These are phyloP conservation scores for Macropis europaea DNA, from an alignment of 2,888 invertebrate genomes.

Conservation along the genomic window DNA sequence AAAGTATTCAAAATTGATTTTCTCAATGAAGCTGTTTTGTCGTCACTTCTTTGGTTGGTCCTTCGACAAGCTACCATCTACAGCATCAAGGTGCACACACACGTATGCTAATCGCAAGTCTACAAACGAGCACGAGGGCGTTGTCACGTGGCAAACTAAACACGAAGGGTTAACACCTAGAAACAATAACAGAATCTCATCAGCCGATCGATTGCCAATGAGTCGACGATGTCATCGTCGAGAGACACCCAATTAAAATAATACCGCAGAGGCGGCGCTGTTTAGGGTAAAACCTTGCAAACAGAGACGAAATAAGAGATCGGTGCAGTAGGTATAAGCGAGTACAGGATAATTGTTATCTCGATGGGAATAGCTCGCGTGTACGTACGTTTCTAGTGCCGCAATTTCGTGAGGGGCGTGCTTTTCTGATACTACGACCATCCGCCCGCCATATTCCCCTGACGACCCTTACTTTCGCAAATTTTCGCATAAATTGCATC, in stretches of 20 bases:
- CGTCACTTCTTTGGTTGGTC: no score
- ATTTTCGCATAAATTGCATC: conserved; percentile 35
- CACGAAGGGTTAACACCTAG: no score
- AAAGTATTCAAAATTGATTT: no score
- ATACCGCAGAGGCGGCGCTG: neutral
- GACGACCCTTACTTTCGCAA: conserved; percentile 39
- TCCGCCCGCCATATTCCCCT: conserved; percentile 27
- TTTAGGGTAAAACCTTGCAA: neutral
- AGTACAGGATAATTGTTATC: conserved; percentile 45
- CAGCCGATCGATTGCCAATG: conserved; percentile 34
- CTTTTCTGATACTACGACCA: conserved; percentile 20
- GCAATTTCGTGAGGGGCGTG: conserved; percentile 29
- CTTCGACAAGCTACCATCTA: no score
- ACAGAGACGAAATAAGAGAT: conserved; percentile 26
- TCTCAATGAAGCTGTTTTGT: no score
- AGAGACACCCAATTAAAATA: conserved; percentile 13
- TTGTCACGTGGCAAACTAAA: no score
- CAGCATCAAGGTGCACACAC: no score
- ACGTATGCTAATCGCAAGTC: no score
- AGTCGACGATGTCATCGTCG: conserved; percentile 3
- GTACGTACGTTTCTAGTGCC: conserved; percentile 31
- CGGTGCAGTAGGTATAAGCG: neutral
- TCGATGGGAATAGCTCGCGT: conserved; percentile 24
- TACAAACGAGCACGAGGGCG: no score
- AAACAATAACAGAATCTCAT: conserved; percentile 6